phyloP scores from a whole-genome alignment of 1,140 invertebrate genomes.

The Cyclina sinensis region DNA sequence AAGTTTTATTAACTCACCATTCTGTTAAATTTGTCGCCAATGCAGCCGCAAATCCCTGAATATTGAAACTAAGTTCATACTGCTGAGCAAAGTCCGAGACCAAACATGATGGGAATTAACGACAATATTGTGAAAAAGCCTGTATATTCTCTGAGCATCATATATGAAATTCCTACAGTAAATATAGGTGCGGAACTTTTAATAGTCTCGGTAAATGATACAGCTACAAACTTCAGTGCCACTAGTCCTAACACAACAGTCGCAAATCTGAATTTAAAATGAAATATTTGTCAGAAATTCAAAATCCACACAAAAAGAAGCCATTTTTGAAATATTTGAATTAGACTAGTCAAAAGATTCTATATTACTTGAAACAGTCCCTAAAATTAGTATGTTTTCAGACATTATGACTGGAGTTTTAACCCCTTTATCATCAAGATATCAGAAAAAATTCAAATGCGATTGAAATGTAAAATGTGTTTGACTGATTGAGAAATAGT shows the following conservation, averaged over 20 bases:
- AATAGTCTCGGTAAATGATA: constrained; percentile 95
- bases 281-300: too few species aligned
- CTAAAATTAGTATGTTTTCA: too few species aligned
- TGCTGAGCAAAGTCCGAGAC: constrained; percentile 93
- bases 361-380: too few species aligned
- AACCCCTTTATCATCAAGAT: too few species aligned
- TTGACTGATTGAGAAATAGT: too few species aligned
- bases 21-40: constrained; percentile 94
- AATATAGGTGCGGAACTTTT: constrained; percentile 95
- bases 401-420: too few species aligned
- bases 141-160: constrained; percentile 90
- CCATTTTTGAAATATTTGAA: too few species aligned
- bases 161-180: constrained; percentile 92
- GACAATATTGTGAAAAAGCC: constrained; percentile 93
- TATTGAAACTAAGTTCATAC: constrained; percentile 94
- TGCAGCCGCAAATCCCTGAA: constrained; percentile 92
- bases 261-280: constrained; percentile 91
- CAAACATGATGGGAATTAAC: constrained; percentile 94
- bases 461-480: too few species aligned
- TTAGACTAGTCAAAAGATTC: too few species aligned
- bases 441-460: too few species aligned
- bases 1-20: constrained; percentile 88
- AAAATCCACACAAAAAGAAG: too few species aligned
- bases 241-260: constrained; percentile 92
- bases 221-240: constrained; percentile 94